Conservation (phyloP, 2,113 vertebrate genomes). For the Marmota flaviventris region DNA sequence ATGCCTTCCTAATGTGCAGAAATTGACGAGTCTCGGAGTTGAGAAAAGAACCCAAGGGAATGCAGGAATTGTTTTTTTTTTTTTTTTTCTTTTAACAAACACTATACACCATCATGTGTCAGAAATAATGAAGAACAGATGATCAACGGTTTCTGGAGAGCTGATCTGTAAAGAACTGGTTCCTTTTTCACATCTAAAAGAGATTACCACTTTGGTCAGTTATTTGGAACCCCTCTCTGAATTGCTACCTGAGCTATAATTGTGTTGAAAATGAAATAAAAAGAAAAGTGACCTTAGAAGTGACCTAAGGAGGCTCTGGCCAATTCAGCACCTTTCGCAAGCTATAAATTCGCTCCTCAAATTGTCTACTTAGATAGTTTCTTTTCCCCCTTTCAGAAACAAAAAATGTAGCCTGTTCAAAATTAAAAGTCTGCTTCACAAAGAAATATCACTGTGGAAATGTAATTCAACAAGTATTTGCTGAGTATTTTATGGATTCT, state of each 20-base stretch:
- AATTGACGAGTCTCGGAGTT: neutral
- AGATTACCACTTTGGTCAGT: constrained; percentile 9
- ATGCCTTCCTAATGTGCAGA: neutral
- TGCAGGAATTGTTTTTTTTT: neutral
- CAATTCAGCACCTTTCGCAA: constrained; percentile 70
- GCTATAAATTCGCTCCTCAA: constrained; percentile 57
- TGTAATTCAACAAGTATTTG: constrained; percentile 42
- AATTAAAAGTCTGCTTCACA: constrained; percentile 59
- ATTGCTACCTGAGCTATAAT: constrained; percentile 26
- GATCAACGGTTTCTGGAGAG: neutral
- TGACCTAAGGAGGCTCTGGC: constrained; percentile 30
- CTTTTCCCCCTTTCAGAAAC: neutral
- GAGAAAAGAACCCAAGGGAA: neutral
- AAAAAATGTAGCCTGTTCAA: constrained; percentile 11
- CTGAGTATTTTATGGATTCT: constrained; percentile 26
- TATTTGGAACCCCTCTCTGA: constrained; percentile 35
- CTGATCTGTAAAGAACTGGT: constrained; percentile 35
- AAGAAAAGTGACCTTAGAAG: constrained; percentile 18
- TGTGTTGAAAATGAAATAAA: constrained; percentile 60
- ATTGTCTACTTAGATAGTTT: constrained; percentile 52
- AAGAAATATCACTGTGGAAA: constrained; percentile 40
- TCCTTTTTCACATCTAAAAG: constrained; percentile 45
- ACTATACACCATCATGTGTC: fast-evolving
- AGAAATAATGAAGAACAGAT: neutral
- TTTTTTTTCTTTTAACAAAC: neutral